These are phyloP conservation scores for Steatornis caripensis DNA, from an alignment of 2,113 vertebrate species.

Conservation along the genomic window DNA sequence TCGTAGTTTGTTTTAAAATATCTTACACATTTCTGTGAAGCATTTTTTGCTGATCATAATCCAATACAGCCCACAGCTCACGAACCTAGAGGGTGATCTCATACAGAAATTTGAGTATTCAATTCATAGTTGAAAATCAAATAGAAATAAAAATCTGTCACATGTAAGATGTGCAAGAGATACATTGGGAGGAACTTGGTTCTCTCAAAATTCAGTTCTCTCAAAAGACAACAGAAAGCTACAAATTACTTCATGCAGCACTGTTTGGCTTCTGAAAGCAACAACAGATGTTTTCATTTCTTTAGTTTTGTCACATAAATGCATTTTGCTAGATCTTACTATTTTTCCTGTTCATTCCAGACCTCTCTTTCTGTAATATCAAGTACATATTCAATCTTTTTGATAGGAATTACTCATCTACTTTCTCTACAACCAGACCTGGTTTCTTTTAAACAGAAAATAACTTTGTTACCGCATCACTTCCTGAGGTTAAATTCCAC, in stretches of 20 bases:
- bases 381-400: neutral
- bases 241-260: neutral
- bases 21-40: neutral
- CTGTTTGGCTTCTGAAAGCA: neutral
- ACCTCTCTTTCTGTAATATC: neutral
- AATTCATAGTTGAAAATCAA: neutral
- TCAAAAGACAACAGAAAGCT: neutral
- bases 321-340: neutral
- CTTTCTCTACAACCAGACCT: neutral
- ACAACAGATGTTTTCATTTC: neutral
- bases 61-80: neutral
- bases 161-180: neutral
- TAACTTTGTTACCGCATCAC: neutral
- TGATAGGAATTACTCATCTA: neutral
- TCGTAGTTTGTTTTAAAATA: neutral
- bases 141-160: neutral
- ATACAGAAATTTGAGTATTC: neutral
- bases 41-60: neutral
- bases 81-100: neutral
- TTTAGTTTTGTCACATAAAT: neutral
- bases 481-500: neutral
- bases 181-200: neutral
- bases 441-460: neutral
- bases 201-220: neutral
- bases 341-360: neutral